These are phyloP conservation scores for Marcusenius ussheri DNA, from an alignment of 2,113 vertebrate genomes.

Conservation along the genomic window DNA sequence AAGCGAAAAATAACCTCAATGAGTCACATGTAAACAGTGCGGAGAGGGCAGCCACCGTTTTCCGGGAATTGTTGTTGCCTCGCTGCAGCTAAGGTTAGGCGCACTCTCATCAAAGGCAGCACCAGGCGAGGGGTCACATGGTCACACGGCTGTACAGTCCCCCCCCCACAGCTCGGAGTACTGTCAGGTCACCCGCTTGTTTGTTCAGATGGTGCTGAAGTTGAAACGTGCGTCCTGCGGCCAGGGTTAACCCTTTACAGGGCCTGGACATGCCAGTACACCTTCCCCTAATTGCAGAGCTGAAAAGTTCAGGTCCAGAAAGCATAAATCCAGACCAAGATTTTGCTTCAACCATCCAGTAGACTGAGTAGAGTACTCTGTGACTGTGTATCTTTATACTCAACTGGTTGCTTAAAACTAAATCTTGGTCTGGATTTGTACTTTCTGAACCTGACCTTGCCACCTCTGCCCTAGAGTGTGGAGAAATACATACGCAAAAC, in stretches of 20 bases:
- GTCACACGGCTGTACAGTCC: slow-evolving; percentile 46
- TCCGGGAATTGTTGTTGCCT: slow-evolving; percentile 65
- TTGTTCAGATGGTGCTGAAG: slow-evolving; percentile 67
- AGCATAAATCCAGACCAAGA: not conserved
- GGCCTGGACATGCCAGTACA: not conserved
- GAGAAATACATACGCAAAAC: not conserved
- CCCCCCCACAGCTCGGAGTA: slow-evolving; percentile 33
- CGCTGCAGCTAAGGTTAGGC: slow-evolving; percentile 23
- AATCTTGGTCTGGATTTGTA: not conserved
- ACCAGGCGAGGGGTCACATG: slow-evolving; percentile 42
- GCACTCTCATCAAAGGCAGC: slow-evolving; percentile 30
- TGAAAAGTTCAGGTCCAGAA: not conserved
- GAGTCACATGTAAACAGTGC: slow-evolving; percentile 48
- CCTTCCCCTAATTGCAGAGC: not conserved
- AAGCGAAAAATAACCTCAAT: slow-evolving; percentile 43
- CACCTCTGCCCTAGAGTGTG: not conserved
- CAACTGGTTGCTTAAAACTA: not conserved
- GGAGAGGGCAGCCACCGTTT: slow-evolving; percentile 52
- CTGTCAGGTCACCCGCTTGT: slow-evolving; percentile 64
- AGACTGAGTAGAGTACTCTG: no score
- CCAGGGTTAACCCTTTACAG: slow-evolving; percentile 52
- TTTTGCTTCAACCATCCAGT: not conserved
- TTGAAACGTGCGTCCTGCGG: slow-evolving; percentile 58
- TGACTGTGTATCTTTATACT: not conserved
- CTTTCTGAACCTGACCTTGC: not conserved